Evolutionary conservation across 2,113 vertebrate species (phyloP).

Genomic region (Oceanodroma tethys): DNA sequence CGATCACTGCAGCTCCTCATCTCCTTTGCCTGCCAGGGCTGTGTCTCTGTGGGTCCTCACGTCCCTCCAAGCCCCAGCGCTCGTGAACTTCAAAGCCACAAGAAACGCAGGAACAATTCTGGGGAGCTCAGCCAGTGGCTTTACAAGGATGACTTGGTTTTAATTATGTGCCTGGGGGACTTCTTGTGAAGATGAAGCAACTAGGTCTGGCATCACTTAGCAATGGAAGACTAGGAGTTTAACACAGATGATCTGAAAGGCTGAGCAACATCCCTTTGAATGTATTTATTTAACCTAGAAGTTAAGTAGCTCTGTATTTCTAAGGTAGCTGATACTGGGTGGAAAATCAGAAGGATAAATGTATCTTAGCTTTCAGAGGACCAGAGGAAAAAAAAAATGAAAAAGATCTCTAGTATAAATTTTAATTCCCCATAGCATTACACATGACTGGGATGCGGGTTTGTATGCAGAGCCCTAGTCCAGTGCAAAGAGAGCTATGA

Average conservation of each 20-base stretch:
- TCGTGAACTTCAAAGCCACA: background rate
- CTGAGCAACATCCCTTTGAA: background rate
- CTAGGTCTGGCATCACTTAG: background rate
- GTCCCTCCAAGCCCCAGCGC: background rate
- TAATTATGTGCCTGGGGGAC: conserved; percentile 8
- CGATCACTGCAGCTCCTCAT: background rate
- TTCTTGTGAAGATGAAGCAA: conserved; percentile 26
- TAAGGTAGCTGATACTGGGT: background rate
- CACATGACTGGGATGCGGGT: background rate
- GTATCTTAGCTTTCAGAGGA: background rate
- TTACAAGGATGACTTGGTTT: background rate
- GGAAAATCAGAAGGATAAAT: background rate
- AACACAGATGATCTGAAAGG: background rate
- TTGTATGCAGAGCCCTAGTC: background rate
- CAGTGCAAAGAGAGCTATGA: background rate
- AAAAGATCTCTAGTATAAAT: background rate
- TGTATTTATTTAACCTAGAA: background rate
- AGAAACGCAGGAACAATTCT: background rate
- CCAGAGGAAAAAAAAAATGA: background rate
- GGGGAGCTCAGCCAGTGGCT: background rate
- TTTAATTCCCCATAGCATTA: background rate
- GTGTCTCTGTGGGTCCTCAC: background rate
- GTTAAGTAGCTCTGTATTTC: background rate
- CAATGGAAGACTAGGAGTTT: background rate
- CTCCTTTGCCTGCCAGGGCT: background rate